phyloP scores from a whole-genome alignment of 2,113 vertebrate species.

The Cyphomyrus plagiostoma region DNA sequence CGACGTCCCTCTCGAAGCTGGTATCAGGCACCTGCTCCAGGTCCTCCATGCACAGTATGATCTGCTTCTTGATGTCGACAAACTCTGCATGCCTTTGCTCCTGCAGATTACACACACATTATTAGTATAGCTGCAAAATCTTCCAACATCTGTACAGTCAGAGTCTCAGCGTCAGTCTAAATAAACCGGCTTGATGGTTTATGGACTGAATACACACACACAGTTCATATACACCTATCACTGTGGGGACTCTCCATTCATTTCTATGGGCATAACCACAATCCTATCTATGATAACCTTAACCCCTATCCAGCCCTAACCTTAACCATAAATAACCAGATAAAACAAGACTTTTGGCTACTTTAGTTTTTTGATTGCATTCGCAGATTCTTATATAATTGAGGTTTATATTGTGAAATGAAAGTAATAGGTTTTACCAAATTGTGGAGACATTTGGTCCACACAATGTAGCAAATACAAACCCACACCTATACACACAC shows the following conservation, averaged over 20 bases:
- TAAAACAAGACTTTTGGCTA: background rate
- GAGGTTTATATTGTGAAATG: background rate
- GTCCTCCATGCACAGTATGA: constrained; percentile 76
- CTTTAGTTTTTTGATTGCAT: background rate
- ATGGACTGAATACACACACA: background rate
- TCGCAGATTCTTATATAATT: background rate
- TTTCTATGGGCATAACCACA: background rate
- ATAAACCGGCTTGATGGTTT: background rate
- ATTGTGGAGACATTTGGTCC: background rate
- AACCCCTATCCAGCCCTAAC: background rate
- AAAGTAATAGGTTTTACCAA: background rate
- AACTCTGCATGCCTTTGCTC: constrained; percentile 70
- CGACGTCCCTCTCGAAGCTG: constrained; percentile 79
- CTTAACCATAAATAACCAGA: background rate
- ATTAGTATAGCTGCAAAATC: background rate
- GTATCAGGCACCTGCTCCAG: constrained; percentile 75
- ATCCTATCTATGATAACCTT: background rate
- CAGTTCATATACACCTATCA: background rate
- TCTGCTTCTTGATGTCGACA: constrained; percentile 64
- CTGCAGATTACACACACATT: constrained; percentile 44
- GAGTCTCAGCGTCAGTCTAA: background rate
- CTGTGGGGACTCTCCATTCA: background rate
- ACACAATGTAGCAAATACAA: background rate
- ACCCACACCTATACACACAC: background rate
- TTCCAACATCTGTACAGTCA: background rate